Percentiles rank a stretch among this genome's conserved stretches.
Evolutionary conservation across 2,113 vertebrate genomes (phyloP).

Genomic region (Grantiella picta): DNA sequence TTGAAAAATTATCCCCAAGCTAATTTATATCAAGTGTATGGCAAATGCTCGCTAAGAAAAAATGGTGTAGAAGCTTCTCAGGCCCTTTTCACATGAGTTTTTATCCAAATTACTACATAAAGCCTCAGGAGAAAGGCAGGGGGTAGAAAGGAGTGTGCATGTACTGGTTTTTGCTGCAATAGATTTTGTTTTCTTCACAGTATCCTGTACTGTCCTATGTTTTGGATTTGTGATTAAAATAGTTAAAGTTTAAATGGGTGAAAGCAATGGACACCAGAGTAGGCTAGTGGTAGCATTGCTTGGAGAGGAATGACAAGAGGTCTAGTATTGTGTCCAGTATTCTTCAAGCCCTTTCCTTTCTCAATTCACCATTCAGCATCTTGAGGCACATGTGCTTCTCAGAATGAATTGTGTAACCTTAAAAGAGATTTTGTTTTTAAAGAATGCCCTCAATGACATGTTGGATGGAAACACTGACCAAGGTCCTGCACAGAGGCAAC

Average conservation of each 20-base stretch:
- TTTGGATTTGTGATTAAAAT: neutral
- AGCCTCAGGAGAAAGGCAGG: neutral
- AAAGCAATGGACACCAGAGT: neutral
- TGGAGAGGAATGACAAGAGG: neutral
- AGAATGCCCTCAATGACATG: neutral
- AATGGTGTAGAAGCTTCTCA: neutral
- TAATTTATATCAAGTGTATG: neutral
- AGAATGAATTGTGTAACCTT: neutral
- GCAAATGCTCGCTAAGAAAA: neutral
- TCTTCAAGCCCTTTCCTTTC: neutral
- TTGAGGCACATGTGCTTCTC: neutral
- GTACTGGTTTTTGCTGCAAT: neutral
- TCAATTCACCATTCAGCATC: accelerated
- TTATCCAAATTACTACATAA: neutral
- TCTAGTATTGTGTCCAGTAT: neutral
- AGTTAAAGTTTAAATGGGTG: neutral
- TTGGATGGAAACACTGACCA: neutral
- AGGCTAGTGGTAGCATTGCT: neutral
- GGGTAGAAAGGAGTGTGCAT: neutral
- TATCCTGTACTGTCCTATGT: neutral
- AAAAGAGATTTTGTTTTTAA: neutral
- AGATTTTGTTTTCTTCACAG: neutral
- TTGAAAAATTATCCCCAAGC: neutral
- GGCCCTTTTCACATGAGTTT: neutral
- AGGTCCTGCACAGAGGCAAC: neutral